phyloP scores from a whole-genome alignment of 2,888 invertebrate genomes.

The Caenorhabditis sulstoni region DNA sequence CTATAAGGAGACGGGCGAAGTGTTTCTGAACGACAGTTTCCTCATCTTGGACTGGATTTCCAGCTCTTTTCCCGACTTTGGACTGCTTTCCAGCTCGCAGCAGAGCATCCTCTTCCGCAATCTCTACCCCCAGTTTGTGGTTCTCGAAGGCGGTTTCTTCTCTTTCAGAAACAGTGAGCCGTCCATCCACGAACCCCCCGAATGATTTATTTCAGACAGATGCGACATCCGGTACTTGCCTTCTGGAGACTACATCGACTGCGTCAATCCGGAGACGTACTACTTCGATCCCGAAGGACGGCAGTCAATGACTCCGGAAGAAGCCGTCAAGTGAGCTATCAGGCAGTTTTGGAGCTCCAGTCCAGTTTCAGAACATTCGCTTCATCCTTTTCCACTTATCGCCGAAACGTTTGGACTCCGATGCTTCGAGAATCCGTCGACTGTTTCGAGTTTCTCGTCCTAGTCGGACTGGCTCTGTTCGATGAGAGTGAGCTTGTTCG shows the following conservation, averaged over 20 bases:
- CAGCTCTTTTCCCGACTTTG: conserved; percentile 56
- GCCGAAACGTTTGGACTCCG: conserved; percentile 61
- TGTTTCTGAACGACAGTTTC: conserved; percentile 51
- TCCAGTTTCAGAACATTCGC: conserved; percentile 53
- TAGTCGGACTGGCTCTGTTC: conserved; percentile 56
- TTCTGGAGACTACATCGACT: conserved; percentile 63
- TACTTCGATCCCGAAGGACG: conserved; percentile 56
- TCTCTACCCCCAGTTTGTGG: conserved; percentile 60
- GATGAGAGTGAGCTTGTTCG: background rate
- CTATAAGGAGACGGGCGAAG: conserved; percentile 61
- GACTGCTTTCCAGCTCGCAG: conserved; percentile 44
- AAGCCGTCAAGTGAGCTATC: conserved; percentile 48
- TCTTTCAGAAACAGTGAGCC: conserved; percentile 49
- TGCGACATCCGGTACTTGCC: conserved; percentile 59
- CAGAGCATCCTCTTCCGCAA: conserved; percentile 59
- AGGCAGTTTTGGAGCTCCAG: no score
- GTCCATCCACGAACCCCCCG: no score
- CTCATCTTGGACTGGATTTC: conserved; percentile 60
- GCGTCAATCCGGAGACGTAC: conserved; percentile 55
- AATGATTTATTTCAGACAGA: no score
- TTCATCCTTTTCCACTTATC: conserved; percentile 56
- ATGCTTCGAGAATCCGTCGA: conserved; percentile 56
- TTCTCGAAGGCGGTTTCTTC: conserved; percentile 61
- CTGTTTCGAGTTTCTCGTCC: conserved; percentile 56
- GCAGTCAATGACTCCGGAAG: conserved; percentile 59